Evolutionary conservation across 92 coral and sea anemone genomes (phyloP).

Genomic region (Plumapathes pennacea): DNA sequence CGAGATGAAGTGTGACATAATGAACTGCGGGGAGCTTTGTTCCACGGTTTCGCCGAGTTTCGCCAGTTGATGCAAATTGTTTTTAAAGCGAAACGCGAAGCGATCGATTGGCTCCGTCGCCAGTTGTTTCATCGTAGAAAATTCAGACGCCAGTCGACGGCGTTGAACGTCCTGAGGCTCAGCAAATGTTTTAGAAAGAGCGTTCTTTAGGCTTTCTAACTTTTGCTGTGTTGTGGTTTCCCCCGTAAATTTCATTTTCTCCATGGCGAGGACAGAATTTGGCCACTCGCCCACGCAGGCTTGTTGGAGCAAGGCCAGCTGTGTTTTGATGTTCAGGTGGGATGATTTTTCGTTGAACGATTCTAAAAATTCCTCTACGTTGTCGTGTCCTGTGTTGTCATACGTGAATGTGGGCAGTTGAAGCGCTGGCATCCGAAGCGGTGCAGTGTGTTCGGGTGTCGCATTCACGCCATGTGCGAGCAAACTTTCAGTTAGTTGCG

Average conservation of each 20-base stretch:
- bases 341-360: slow-evolving; percentile 46
- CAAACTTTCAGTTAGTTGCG: no score
- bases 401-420: slow-evolving; percentile 29
- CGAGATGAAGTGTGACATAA: slow-evolving; percentile 9
- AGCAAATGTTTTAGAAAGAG: slow-evolving; percentile 6
- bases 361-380: slow-evolving; percentile 46
- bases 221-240: slow-evolving; percentile 3
- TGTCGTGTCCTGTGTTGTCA: slow-evolving; percentile 19
- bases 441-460: no score
- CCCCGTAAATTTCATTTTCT: not conserved
- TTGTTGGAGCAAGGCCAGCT: slow-evolving; percentile 53
- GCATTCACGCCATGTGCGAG: no score
- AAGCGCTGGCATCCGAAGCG: slow-evolving; percentile 22
- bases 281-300: slow-evolving; percentile 52
- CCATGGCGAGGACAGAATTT: slow-evolving; percentile 2
- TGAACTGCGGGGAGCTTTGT: slow-evolving; percentile 1
- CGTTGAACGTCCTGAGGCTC: slow-evolving; percentile 23
- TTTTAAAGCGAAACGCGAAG: slow-evolving; percentile 30
- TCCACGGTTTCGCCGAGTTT: slow-evolving; percentile 15
- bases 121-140: slow-evolving; percentile 23
- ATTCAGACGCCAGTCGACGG: slow-evolving; percentile 20
- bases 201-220: slow-evolving; percentile 1
- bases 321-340: slow-evolving; percentile 26
- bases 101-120: slow-evolving; percentile 20
- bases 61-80: slow-evolving; percentile 16